Evolutionary conservation across 1,140 invertebrate species (phyloP), one percentile per base, ranked within the genome.

Genomic region (Zaprionus taronus): DNA sequence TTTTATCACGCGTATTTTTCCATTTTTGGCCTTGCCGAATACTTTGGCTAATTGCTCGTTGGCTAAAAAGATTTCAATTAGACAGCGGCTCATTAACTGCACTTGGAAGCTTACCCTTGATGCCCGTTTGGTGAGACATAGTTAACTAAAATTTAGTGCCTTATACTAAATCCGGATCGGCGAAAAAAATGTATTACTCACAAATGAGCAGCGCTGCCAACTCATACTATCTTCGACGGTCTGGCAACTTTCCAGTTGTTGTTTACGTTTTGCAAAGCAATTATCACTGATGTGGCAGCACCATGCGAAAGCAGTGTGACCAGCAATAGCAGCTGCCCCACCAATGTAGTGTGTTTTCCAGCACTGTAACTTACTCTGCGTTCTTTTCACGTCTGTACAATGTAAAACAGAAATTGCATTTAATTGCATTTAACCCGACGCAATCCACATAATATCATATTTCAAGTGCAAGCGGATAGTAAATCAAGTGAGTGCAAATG

Each of bases 81-180:
- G 41, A 14, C 5, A 14, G 20, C 17, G 28, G 9, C 11, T 41
- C 0, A 26, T 20, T 15, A 5, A 1, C 7, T 31, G 41, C 20
- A 17, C 14, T 5, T 14, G n/a, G 0, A 1, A 7, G 47, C 65
- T 61, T 62, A 87, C 84, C 84, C 94, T 95, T 95, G 60, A 96
- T 96, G 92, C 96, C 96, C 1, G 96, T 97, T 93, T 97, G 96
- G 91, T 97, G 96, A 77, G 96, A 96, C 96, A 97, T 97, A 83
- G 58, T 83, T 72, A 77, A 71, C 36, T 65, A 60, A 61, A 68
- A 51, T 49, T 61, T 62, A 62, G 67, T 49, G 34, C 67, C 24
- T 73, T 74, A 81, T 70, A 67, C 65, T 74, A 78, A 74, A 70
- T 75, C 44, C 53, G 51, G 71, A 73, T 61, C 75, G 53, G 53